These are phyloP conservation scores for Andrena chrysosceles DNA, from an alignment of 2,888 invertebrate genomes.

Conservation along the genomic window DNA sequence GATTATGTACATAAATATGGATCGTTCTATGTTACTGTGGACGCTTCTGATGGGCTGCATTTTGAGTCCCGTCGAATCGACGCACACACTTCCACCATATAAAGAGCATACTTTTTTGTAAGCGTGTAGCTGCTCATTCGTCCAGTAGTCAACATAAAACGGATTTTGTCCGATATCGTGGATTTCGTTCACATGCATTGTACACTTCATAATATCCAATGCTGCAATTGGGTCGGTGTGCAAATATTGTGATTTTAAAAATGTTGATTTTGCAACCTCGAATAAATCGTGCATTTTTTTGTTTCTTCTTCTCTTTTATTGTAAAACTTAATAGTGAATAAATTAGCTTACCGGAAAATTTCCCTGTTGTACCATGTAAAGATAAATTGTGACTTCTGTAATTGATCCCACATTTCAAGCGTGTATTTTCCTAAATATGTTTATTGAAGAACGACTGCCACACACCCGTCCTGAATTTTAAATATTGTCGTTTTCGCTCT, in stretches of 20 bases:
- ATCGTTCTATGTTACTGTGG: not conserved
- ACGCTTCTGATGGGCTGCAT: not conserved
- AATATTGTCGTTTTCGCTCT: too few relatives aligned
- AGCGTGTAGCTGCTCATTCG: not conserved
- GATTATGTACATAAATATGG: constrained; percentile 3
- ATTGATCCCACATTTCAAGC: too few relatives aligned
- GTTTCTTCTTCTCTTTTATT: not conserved
- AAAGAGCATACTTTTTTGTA: not conserved
- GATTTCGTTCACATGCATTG: not conserved
- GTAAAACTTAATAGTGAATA: not conserved
- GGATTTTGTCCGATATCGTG: not conserved
- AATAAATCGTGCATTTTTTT: constrained; percentile 3
- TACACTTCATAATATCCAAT: not conserved
- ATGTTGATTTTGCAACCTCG: not conserved
- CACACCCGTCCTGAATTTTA: too few relatives aligned
- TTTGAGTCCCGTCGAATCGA: not conserved
- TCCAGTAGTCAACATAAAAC: not conserved
- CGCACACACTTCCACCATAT: not conserved
- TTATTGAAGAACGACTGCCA: too few relatives aligned
- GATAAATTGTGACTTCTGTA: too few relatives aligned
- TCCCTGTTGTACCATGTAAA: too few relatives aligned
- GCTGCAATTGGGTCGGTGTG: not conserved
- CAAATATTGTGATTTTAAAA: not conserved
- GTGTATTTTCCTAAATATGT: too few relatives aligned
- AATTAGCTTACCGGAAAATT: too few relatives aligned